phyloP scores from a whole-genome alignment of 2,888 invertebrate species.

The Oxyscelio sp. region DNA sequence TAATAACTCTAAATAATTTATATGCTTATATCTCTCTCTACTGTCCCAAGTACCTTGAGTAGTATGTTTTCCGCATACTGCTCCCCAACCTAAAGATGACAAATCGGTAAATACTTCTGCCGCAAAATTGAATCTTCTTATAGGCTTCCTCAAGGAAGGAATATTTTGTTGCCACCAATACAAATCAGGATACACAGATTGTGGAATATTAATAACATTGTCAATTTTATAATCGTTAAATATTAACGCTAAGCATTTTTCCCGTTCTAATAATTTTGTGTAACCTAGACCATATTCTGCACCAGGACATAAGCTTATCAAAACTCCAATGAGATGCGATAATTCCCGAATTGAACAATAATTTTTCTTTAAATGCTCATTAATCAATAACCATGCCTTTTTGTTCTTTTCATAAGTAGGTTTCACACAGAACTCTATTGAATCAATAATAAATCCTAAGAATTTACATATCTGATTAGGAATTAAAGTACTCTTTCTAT shows the following conservation, averaged over 20 bases:
- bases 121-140: too few species aligned
- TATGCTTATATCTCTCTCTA: too few species aligned
- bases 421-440: not conserved
- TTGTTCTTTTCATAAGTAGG: not conserved
- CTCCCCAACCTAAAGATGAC: conserved; percentile 50
- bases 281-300: not conserved
- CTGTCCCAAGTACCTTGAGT: too few species aligned
- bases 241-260: not conserved
- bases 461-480: conserved; percentile 16
- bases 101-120: conserved; percentile 52
- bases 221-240: not conserved
- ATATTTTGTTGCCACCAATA: not conserved
- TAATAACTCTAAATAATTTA: too few species aligned
- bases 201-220: not conserved
- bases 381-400: not conserved
- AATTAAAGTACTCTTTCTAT: not conserved
- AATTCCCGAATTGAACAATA: not conserved
- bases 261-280: not conserved
- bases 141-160: too few species aligned
- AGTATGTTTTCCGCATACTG: conserved; percentile 20
- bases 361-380: not conserved
- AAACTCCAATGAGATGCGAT: not conserved
- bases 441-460: conserved; percentile 18
- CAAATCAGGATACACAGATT: not conserved
- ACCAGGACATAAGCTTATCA: not conserved